Percentiles rank a stretch among this genome's conserved stretches.
Evolutionary conservation across 1,140 invertebrate species (phyloP).

Genomic region (Drosophila bocqueti): DNA sequence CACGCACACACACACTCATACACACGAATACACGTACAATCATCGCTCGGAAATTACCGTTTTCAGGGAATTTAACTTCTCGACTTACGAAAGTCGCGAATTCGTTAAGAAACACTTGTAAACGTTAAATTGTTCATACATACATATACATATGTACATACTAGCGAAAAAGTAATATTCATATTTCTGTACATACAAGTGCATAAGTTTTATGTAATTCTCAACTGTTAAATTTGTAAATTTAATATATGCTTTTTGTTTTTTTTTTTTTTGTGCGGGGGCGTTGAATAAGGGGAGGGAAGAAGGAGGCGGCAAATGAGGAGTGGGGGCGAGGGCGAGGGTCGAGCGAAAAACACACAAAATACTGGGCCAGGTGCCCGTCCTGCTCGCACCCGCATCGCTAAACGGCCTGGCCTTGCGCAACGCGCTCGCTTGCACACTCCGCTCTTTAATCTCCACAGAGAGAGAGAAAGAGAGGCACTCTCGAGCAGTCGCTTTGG

Average conservation of each 20-base stretch:
- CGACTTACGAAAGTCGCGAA: not conserved
- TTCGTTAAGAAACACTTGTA: not conserved
- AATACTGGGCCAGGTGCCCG: conserved; percentile 51
- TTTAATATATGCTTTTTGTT: conserved; percentile 9
- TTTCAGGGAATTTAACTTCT: not conserved
- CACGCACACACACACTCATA: not conserved
- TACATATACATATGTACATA: not conserved
- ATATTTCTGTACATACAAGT: not conserved
- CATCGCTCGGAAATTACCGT: not conserved
- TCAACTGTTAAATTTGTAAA: conserved; percentile 9
- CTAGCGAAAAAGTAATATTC: not conserved
- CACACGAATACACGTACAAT: not conserved
- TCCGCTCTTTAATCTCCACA: conserved; percentile 5
- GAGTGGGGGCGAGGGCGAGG: conserved; percentile 12
- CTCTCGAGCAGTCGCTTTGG: conserved; percentile 46
- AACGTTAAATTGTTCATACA: not conserved
- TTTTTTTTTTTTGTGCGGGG: conserved; percentile 6
- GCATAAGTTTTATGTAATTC: not conserved
- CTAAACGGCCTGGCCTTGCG: conserved; percentile 68
- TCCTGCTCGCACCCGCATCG: conserved; percentile 51
- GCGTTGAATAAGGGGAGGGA: conserved; percentile 1
- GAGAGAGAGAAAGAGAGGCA: conserved; percentile 45
- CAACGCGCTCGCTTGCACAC: conserved; percentile 73
- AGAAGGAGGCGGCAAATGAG: conserved; percentile 1
- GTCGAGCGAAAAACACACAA: conserved; percentile 47